Evolutionary conservation across 2,888 invertebrate species (phyloP).

Genomic region (Cancer borealis): DNA sequence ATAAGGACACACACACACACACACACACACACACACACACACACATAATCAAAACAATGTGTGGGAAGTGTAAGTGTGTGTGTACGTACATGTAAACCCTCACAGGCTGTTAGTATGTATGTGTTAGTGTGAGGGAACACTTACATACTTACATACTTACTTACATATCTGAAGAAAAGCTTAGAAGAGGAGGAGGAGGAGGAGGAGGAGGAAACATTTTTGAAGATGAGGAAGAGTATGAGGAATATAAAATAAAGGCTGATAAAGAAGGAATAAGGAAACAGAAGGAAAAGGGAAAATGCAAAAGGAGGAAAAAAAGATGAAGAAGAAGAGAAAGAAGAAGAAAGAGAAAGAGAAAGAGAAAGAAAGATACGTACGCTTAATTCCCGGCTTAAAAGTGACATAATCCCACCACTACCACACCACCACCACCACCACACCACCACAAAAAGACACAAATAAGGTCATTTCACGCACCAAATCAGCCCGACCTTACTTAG

Average conservation of each 20-base stretch:
- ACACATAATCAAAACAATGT: conserved; percentile 12
- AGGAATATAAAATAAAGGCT: not conserved
- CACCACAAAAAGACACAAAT: not conserved
- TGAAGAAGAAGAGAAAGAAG: too few relatives aligned
- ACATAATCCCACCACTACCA: not conserved
- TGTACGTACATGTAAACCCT: not conserved
- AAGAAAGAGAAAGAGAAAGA: not conserved
- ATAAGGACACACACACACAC: not conserved
- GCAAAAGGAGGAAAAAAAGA: too few relatives aligned
- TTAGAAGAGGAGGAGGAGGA: too few relatives aligned
- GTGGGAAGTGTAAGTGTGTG: not conserved
- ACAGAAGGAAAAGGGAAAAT: too few relatives aligned
- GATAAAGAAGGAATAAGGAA: too few relatives aligned
- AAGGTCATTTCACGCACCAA: too few relatives aligned
- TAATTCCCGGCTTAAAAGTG: not conserved
- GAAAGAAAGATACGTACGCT: not conserved
- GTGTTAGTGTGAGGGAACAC: not conserved
- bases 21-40: not conserved
- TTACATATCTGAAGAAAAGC: not conserved
- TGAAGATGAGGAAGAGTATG: not conserved
- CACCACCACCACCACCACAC: not conserved
- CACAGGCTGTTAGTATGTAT: too few relatives aligned
- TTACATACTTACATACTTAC: too few relatives aligned
- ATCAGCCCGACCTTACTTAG: too few relatives aligned
- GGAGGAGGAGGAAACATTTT: too few relatives aligned